These are phyloP conservation scores for Masticophis lateralis DNA, from an alignment of 2,797 vertebrate species.

Conservation along the genomic window DNA sequence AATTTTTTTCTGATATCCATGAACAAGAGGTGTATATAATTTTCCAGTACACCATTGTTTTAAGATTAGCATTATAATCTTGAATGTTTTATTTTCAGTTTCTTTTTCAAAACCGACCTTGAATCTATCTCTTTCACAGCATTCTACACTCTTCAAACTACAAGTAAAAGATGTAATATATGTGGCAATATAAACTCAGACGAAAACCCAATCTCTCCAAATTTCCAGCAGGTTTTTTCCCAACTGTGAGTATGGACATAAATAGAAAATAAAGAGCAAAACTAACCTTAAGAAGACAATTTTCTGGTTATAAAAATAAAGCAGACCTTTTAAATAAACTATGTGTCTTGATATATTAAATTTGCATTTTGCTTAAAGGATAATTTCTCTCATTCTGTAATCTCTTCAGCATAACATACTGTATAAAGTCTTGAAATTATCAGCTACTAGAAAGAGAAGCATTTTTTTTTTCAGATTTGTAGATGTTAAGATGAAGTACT, in stretches of 20 bases:
- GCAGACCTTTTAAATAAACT: not conserved
- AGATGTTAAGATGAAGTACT: not conserved
- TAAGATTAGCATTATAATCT: not conserved
- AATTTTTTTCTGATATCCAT: not conserved
- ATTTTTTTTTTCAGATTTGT: not conserved
- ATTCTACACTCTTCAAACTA: not conserved
- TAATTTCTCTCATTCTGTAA: not conserved
- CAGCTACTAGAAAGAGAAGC: not conserved
- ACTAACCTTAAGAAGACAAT: not conserved
- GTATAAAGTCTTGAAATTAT: not conserved
- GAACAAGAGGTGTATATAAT: not conserved
- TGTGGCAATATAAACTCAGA: not conserved
- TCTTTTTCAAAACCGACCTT: not conserved
- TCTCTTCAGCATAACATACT: not conserved
- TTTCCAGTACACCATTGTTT: not conserved
- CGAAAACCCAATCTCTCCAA: not conserved
- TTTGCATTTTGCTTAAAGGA: not conserved
- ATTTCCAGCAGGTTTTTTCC: not conserved
- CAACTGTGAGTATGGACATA: not conserved
- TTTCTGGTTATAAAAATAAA: constrained; percentile 2
- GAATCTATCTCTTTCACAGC: not conserved
- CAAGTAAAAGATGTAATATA: not conserved
- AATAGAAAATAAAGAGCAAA: not conserved
- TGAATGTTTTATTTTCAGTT: not conserved
- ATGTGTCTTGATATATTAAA: not conserved